phyloP scores from a whole-genome alignment of 1,140 invertebrate genomes.

The Patella vulgata region DNA sequence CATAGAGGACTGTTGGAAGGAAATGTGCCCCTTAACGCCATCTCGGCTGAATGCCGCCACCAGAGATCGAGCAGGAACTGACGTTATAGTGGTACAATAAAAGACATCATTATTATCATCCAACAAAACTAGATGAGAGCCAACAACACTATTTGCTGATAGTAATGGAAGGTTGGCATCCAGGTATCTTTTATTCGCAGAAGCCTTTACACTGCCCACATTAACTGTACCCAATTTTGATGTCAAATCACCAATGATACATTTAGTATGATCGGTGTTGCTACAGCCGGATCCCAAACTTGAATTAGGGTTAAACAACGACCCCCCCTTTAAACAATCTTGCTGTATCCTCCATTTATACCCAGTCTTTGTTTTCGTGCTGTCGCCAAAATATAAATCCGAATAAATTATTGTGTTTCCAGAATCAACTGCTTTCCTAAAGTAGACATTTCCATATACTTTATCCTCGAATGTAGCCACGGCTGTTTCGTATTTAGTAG shows the following conservation, averaged over 20 bases:
- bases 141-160: conserved; percentile 58
- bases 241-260: conserved; percentile 82
- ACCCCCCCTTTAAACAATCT: too few relatives aligned
- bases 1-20: conserved; percentile 82
- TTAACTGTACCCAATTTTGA: conserved; percentile 77
- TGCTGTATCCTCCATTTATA: too few relatives aligned
- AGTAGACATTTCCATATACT: too few relatives aligned
- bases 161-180: conserved; percentile 37
- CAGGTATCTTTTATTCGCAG: conserved; percentile 4
- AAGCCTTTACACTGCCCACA: conserved; percentile 70
- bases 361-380: too few relatives aligned
- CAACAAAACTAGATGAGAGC: conserved; percentile 36
- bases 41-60: conserved; percentile 81
- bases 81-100: conserved; percentile 80
- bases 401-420: too few relatives aligned
- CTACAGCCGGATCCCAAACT: too few relatives aligned
- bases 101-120: conserved; percentile 60
- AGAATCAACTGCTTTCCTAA: too few relatives aligned
- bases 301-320: too few relatives aligned
- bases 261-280: conserved; percentile 48
- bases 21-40: conserved; percentile 84
- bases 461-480: too few relatives aligned
- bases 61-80: conserved; percentile 53
- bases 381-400: too few relatives aligned
- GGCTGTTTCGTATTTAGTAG: too few relatives aligned